Conservation (phyloP, 1,140 invertebrate species). For the Polypedilum pembai region DNA sequence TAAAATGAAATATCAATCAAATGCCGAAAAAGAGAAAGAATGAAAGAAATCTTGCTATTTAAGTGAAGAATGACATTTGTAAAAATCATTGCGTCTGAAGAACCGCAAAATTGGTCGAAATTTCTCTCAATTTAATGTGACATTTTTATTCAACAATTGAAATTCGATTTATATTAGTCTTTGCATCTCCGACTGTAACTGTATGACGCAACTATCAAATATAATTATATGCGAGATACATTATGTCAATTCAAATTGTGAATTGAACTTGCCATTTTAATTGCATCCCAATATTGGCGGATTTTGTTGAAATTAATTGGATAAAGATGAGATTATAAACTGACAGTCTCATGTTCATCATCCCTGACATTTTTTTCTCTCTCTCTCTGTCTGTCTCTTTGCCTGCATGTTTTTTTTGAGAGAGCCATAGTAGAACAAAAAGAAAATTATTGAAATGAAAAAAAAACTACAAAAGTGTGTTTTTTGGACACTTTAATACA, state of each 20-base stretch:
- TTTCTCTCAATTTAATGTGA: conserved; percentile 17
- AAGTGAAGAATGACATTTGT: conserved; percentile 26
- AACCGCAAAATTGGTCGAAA: not conserved
- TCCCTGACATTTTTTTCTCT: not conserved
- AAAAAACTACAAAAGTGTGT: conserved; percentile 10
- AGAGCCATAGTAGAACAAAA: conserved; percentile 4
- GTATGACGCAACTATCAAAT: not conserved
- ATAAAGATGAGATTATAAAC: not conserved
- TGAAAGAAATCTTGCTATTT: not conserved
- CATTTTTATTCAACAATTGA: conserved; percentile 27
- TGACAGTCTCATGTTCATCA: not conserved
- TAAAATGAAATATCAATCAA: conserved; percentile 29
- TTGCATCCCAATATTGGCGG: not conserved
- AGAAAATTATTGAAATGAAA: not conserved
- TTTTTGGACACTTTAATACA: not conserved
- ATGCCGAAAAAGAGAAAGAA: not conserved
- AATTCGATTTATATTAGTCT: not conserved
- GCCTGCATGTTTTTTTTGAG: not conserved
- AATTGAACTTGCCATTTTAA: not conserved
- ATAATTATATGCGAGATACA: conserved; percentile 13
- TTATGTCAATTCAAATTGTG: conserved; percentile 15
- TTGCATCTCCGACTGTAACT: no score
- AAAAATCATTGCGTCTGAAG: conserved; percentile 23
- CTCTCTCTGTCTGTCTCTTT: no score
- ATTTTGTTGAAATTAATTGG: not conserved